phyloP scores from a whole-genome alignment of 2,797 vertebrate genomes.

The Pempheris klunzingeri region DNA sequence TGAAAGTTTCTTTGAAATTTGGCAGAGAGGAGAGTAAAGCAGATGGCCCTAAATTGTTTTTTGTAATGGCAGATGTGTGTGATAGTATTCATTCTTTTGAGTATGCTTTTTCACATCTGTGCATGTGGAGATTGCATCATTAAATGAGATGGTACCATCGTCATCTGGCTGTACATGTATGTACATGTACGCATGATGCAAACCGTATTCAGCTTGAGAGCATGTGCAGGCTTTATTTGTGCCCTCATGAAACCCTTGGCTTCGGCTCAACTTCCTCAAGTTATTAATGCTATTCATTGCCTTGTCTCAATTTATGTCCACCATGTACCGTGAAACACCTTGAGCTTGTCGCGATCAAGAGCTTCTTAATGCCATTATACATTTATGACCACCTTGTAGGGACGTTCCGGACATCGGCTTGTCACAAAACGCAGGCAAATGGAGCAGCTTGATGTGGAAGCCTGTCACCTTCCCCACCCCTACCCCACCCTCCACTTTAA shows the following conservation, averaged over 20 bases:
- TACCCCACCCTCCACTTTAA: conserved; percentile 73
- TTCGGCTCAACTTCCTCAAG: conserved; percentile 42
- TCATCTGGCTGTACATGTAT: not conserved
- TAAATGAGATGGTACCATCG: not conserved
- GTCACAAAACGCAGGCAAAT: conserved; percentile 66
- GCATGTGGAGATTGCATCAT: conserved; percentile 6
- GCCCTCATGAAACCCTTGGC: conserved; percentile 20
- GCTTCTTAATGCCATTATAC: conserved; percentile 69
- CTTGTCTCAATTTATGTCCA: conserved; percentile 68
- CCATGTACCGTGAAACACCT: conserved; percentile 70
- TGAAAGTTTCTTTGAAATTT: conserved; percentile 40
- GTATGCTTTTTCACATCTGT: conserved; percentile 47
- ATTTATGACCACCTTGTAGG: conserved; percentile 75
- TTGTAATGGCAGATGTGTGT: conserved; percentile 26
- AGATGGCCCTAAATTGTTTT: conserved; percentile 48
- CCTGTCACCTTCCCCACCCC: conserved; percentile 65
- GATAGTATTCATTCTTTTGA: conserved; percentile 9
- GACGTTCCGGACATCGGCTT: conserved; percentile 62
- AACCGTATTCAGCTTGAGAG: not conserved
- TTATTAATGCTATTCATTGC: conserved; percentile 69
- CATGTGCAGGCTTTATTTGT: not conserved
- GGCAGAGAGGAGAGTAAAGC: conserved; percentile 37
- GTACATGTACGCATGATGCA: not conserved
- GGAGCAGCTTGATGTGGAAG: conserved; percentile 62
- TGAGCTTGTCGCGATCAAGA: conserved; percentile 68